Evolutionary conservation across 2,888 invertebrate genomes (phyloP).

Genomic region (Metallyticus violacea): DNA sequence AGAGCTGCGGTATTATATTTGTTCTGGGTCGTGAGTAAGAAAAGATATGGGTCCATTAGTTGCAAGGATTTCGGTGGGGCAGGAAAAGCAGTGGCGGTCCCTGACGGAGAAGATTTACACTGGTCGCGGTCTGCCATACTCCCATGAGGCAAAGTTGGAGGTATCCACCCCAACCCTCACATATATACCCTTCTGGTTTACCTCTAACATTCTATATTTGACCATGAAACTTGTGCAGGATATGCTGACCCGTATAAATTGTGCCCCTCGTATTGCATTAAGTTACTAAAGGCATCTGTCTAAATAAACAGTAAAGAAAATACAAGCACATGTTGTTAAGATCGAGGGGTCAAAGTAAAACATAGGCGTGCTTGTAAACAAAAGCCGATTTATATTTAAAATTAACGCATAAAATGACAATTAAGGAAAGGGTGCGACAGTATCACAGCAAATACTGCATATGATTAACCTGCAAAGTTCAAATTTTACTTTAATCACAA

Average conservation of each 20-base stretch:
- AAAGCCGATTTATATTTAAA: too few relatives aligned
- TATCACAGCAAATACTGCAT: too few relatives aligned
- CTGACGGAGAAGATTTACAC: constrained; percentile 26
- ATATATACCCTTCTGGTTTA: not conserved
- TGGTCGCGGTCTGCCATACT: constrained; percentile 7
- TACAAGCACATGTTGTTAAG: too few relatives aligned
- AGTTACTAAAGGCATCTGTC: too few relatives aligned
- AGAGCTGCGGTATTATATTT: constrained; percentile 9
- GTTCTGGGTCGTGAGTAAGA: constrained; percentile 2
- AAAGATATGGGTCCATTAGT: constrained; percentile 30
- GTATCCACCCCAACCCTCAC: not conserved
- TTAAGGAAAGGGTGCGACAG: too few relatives aligned
- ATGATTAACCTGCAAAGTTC: too few relatives aligned
- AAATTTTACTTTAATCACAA: too few relatives aligned
- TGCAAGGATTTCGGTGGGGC: constrained; percentile 15
- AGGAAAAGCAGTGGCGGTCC: constrained; percentile 9
- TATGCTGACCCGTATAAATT: not conserved
- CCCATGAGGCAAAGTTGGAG: not conserved
- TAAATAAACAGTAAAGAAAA: too few relatives aligned
- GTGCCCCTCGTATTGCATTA: too few relatives aligned
- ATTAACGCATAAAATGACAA: too few relatives aligned
- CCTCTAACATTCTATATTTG: not conserved
- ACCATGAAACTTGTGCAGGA: not conserved
- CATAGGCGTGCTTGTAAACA: too few relatives aligned
- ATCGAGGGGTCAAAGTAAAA: too few relatives aligned